A percentile compares a stretch with the other conserved stretches of the same genome.
Evolutionary conservation across 2,113 vertebrate species (phyloP).

Genomic region (Formicarius rufipectus): DNA sequence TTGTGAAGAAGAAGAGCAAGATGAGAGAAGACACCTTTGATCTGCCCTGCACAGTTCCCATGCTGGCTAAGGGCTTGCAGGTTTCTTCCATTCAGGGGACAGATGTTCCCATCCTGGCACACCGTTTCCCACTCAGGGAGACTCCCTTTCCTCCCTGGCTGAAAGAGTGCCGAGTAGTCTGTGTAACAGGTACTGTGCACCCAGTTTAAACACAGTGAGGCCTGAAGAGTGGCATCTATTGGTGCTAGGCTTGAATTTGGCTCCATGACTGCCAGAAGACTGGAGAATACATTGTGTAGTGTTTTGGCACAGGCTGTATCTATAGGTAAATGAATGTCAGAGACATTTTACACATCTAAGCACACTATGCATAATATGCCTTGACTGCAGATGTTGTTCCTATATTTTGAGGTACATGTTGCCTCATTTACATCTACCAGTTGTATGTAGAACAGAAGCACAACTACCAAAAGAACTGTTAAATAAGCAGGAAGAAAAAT

Average conservation of each 20-base stretch:
- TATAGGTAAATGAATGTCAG: not conserved
- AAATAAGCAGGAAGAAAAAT: not conserved
- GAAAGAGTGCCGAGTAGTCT: rapidly evolving
- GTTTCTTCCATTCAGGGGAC: not conserved
- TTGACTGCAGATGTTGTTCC: not conserved
- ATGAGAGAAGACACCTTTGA: constrained; percentile 24
- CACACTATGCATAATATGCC: not conserved
- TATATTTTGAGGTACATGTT: not conserved
- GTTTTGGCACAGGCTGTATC: not conserved
- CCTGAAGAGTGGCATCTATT: not conserved
- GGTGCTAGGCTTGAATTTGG: not conserved
- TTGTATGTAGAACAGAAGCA: not conserved
- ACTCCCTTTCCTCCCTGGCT: not conserved
- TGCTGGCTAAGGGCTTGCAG: not conserved
- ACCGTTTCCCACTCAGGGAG: not conserved
- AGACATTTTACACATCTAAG: not conserved
- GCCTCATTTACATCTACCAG: not conserved
- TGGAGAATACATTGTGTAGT: not conserved
- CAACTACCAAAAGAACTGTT: not conserved
- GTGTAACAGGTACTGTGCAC: not conserved
- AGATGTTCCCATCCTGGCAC: not conserved
- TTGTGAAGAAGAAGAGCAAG: constrained; percentile 10
- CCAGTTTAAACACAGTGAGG: not conserved
- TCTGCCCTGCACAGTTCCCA: not conserved
- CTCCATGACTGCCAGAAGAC: not conserved